Percentiles rank a stretch among this genome's conserved stretches.
Conservation (phyloP, 2,797 vertebrate genomes). For the Acipenser ruthenus region DNA sequence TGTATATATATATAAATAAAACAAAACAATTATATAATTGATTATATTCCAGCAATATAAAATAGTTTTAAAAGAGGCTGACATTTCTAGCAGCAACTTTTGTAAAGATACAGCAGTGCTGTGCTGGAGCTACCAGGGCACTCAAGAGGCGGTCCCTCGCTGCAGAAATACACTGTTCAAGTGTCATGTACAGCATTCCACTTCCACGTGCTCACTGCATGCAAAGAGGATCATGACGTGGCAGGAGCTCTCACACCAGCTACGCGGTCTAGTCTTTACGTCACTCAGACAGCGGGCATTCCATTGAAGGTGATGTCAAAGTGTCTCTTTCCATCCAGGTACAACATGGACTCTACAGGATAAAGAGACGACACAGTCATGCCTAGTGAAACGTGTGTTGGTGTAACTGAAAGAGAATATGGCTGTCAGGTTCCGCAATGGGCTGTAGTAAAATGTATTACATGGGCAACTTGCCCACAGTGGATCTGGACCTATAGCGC, state of each 20-base stretch:
- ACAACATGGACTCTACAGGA: slow-evolving; percentile 88
- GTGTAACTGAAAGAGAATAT: not conserved
- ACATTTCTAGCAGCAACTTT: no score
- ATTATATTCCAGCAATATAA: no score
- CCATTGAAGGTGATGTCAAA: slow-evolving; percentile 60
- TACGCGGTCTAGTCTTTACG: not conserved
- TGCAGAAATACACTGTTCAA: no score
- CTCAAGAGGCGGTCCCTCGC: no score
- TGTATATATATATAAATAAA: no score
- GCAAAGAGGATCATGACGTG: not conserved
- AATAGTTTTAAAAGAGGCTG: no score
- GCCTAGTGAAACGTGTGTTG: not conserved
- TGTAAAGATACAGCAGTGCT: no score
- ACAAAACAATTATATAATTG: no score
- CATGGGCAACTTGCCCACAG: not conserved
- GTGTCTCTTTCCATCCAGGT: slow-evolving; percentile 90
- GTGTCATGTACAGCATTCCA: no score
- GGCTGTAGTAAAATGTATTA: not conserved
- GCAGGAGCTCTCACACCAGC: slow-evolving; percentile 8
- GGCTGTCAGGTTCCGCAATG: not conserved
- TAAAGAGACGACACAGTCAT: slow-evolving; percentile 20
- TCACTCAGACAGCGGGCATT: slow-evolving; percentile 25
- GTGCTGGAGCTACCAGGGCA: no score
- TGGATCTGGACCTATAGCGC: not conserved
- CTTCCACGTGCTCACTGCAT: no score